Evolutionary conservation across 92 coral and sea anemone genomes (phyloP).

Genomic region (Phenganax marumi): DNA sequence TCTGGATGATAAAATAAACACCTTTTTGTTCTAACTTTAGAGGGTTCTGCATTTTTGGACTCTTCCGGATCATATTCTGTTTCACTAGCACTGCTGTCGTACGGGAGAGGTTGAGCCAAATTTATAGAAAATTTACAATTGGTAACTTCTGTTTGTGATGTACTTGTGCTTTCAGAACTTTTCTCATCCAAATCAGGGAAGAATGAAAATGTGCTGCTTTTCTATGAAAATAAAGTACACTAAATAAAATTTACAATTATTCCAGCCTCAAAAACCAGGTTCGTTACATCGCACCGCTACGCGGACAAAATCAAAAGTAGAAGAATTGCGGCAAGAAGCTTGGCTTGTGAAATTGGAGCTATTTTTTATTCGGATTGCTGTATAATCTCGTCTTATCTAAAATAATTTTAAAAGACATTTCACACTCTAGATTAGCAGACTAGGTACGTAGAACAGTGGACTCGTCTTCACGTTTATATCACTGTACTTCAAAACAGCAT

Average conservation of each 20-base stretch:
- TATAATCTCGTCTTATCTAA: too few relatives aligned
- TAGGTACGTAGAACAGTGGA: too few relatives aligned
- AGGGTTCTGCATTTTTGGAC: neutral
- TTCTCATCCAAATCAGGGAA: constrained; percentile 12
- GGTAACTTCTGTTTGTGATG: neutral
- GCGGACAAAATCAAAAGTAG: too few relatives aligned
- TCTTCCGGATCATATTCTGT: constrained; percentile 58
- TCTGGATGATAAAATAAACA: constrained; percentile 80
- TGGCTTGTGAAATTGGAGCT: too few relatives aligned
- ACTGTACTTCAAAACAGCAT: too few relatives aligned
- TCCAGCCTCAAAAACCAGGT: neutral
- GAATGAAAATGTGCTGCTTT: constrained; percentile 31
- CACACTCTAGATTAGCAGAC: too few relatives aligned
- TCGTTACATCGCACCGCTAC: too few relatives aligned
- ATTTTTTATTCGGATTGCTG: too few relatives aligned
- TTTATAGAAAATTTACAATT: constrained; percentile 22
- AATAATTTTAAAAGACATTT: too few relatives aligned
- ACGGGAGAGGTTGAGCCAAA: constrained; percentile 59
- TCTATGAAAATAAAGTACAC: constrained; percentile 13
- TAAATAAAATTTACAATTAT: neutral
- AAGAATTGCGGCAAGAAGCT: too few relatives aligned
- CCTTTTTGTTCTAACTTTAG: neutral
- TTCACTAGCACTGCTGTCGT: constrained; percentile 86
- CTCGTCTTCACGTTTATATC: too few relatives aligned
- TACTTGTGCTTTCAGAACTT: neutral